Evolutionary conservation across 30 jellyfish, hydroid and myxozoan genomes (phyloP), one percentile per base, ranked within the genome.

Genomic region (Hydra vulgaris): DNA sequence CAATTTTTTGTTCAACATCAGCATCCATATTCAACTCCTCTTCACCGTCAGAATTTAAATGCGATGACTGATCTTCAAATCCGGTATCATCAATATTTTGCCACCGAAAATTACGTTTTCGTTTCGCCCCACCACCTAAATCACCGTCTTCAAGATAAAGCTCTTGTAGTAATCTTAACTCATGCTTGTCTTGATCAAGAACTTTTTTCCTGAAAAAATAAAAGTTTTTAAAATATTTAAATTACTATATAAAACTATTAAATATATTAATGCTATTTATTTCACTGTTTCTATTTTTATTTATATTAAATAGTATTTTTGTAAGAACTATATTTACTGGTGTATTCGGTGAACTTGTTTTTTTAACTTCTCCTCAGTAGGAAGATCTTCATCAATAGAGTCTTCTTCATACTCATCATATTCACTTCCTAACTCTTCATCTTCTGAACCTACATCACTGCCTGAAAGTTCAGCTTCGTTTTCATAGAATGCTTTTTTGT

Each of bases 401-500:
- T 90, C 97, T 18, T 52, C 86, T 74, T 90, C 97, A 76, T 90
- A 90, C 53, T 90, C 97, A 71, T 90, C 96, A 26, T 81, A 80
- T 78, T 90, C 97, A 74, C 97, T 90, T 3, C 96, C 97, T 26
- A 86, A 87, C 67, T 90, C 97, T 53, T 88, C 95, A 22, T 90
- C 97, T 53, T 86, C 97, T 15, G 95, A 90, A 24, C 95, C 94
- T 16, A 82, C 89, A 76, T 90, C 97, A 66, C 96, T 85, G 16
- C 97, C 97, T 54, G 96, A 87, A 17, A 90, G 89, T 72, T 90
- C 96, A 1, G 97, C 97, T 78, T 90, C 97, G 15, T 85, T 90
- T 73, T 90, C 97, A 54, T 84, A 82, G 66, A 90, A 90, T 20
- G 71, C 85, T 27, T 82, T 82, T 82, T 86, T 90, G 15, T 90